Percentiles rank a stretch among this genome's conserved stretches.
phyloP scores from a whole-genome alignment of 2,888 invertebrate species.

The Drosophila subsilvestris region DNA sequence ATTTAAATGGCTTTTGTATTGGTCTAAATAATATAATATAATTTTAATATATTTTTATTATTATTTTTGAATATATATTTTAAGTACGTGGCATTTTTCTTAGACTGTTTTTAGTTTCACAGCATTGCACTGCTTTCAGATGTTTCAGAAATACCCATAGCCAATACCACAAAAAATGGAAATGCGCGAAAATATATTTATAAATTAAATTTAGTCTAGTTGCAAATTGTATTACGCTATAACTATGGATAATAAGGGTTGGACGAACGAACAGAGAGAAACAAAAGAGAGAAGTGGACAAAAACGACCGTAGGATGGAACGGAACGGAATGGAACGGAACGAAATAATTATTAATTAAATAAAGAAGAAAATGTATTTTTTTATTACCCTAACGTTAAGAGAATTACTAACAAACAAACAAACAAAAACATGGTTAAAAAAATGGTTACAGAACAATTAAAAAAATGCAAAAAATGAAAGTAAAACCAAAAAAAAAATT shows the following conservation, averaged over 20 bases:
- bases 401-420: conserved; percentile 14
- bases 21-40: not conserved
- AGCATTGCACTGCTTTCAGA: not conserved
- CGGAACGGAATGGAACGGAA: conserved; percentile 4
- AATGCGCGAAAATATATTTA: conserved; percentile 34
- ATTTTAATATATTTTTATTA: not conserved
- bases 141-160: conserved; percentile 8
- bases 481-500: conserved; percentile 9
- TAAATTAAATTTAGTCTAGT: conserved; percentile 46
- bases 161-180: conserved; percentile 20
- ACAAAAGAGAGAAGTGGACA: conserved; percentile 6
- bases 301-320: too few species aligned
- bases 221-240: conserved; percentile 50
- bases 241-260: conserved; percentile 23
- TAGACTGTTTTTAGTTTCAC: not conserved
- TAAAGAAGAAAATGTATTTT: conserved; percentile 60
- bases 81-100: not conserved
- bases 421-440: not conserved
- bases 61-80: not conserved
- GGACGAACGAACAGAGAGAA: conserved; percentile 7
- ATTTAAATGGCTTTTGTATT: not conserved
- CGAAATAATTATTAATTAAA: conserved; percentile 26
- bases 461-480: conserved; percentile 2
- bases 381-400: conserved; percentile 66
- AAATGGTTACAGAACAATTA: conserved; percentile 29